Base-by-base conservation (phyloP, 2,113 vertebrate species). In the Apodemus sylvaticus region DNA sequence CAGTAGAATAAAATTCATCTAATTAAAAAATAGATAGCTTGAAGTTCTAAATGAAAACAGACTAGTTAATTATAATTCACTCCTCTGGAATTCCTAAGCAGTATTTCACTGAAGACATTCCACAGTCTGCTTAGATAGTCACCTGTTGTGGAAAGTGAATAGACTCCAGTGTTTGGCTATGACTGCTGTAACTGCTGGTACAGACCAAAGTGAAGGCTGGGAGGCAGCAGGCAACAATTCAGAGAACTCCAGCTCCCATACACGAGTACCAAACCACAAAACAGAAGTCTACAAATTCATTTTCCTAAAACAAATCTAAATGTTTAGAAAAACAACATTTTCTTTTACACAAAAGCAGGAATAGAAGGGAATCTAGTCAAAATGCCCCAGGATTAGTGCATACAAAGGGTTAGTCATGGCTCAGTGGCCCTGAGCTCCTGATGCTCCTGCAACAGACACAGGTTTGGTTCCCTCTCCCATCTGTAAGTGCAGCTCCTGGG, bases 281-380 rank as follows among this genome's bases (percentile, higher is more conserved):
- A 90, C 3, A 29, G 16, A 88, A 55, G 36, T 48, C 34, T 95
- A 26, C 66, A 76, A 92, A 71, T 91, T 85, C 78, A n/a, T 31
- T 89, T 89, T 78, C 64, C 68, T 90, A 39, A 92, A 86, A 36
- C 6, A 86, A 53, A 3, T 86, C 78, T 68, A 42, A 76, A 95
- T 60, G 20, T 71, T 94, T 62, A 97, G 55, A 45, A 88, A 73
- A 96, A 48, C 62, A 53, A 89, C n/a, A n/a, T n/a, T n/a, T n/a
- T n/a, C n/a, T 76, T 87, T 90, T 29, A 93, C 36, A 88, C n/a
- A 92, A 82, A 96, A 92, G 92, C 90, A 77, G 12, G 29, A 31
- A 31, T 16, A 31, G 89, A 97, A 24, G 16, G 24, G 5, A 17
- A 93, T 79, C 55, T 71, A 88, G 45, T 55, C 70, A 24, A 81